These are phyloP conservation scores for Drepanosiphum platanoidis DNA, from an alignment of 2,888 invertebrate genomes.

Conservation along the genomic window DNA sequence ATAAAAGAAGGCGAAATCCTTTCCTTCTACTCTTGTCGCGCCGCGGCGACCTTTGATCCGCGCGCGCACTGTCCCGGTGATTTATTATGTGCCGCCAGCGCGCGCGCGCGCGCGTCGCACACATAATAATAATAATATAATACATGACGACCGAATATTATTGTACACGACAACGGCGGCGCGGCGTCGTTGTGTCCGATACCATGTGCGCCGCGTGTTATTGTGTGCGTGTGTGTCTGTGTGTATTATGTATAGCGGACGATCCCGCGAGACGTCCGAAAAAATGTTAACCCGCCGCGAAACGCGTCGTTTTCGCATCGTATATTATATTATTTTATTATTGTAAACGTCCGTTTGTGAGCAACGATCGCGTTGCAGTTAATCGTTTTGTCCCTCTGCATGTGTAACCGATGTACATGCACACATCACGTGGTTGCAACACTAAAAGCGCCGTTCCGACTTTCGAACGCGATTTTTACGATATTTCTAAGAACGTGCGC, in stretches of 20 bases:
- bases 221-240: slow-evolving; percentile 18
- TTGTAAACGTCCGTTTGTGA: not conserved
- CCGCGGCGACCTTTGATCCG: slow-evolving; percentile 57
- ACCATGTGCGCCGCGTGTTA: not conserved
- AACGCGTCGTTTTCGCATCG: not conserved
- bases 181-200: slow-evolving; percentile 32
- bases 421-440: not conserved
- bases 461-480: not conserved
- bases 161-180: slow-evolving; percentile 16
- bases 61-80: slow-evolving; percentile 39
- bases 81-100: slow-evolving; percentile 37
- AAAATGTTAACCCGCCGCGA: not conserved
- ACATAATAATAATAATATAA: slow-evolving; percentile 11
- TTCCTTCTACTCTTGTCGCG: slow-evolving; percentile 56
- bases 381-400: not conserved
- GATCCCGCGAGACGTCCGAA: slow-evolving; percentile 6
- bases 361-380: not conserved
- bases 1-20: slow-evolving; percentile 51
- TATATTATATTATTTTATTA: no score
- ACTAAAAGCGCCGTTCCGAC: not conserved
- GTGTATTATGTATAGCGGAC: not conserved
- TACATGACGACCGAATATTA: not conserved
- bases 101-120: not conserved
- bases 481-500: slow-evolving; percentile 1
- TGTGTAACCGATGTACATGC: not conserved